A percentile compares a stretch with the other conserved stretches of the same genome.
These are phyloP conservation scores for Pleuronectes platessa DNA, from an alignment of 2,113 vertebrate species.

Conservation along the genomic window DNA sequence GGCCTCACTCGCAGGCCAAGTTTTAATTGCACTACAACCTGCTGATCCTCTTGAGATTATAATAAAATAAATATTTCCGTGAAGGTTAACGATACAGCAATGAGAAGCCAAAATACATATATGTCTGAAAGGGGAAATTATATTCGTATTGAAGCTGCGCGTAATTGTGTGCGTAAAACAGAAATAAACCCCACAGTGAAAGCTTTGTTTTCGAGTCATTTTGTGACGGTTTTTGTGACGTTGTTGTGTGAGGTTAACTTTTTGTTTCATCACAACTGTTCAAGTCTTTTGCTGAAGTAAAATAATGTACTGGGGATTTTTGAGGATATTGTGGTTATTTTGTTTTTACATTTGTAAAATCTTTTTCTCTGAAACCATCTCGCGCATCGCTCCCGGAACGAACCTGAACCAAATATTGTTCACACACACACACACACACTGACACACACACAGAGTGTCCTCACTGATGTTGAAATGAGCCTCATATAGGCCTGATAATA, in stretches of 20 bases:
- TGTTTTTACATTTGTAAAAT: background rate
- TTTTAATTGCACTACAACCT: conserved; percentile 54
- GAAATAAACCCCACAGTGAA: conserved; percentile 6
- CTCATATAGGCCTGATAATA: background rate
- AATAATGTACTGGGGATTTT: background rate
- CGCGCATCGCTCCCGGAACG: conserved; percentile 20
- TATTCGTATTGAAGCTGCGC: background rate
- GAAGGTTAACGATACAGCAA: conserved; percentile 25
- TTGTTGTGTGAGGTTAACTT: conserved; percentile 18
- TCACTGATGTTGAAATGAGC: background rate
- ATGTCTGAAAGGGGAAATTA: background rate
- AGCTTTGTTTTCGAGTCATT: conserved; percentile 38
- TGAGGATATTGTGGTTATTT: background rate
- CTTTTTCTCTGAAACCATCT: background rate
- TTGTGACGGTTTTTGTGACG: conserved; percentile 42
- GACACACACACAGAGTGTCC: background rate
- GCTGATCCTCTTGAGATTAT: conserved; percentile 42
- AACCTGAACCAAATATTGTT: background rate
- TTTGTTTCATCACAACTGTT: conserved; percentile 1
- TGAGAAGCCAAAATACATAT: conserved; percentile 7
- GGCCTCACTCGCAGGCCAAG: conserved; percentile 66
- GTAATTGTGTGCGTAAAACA: conserved; percentile 21
- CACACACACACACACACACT: background rate
- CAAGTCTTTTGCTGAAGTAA: background rate
- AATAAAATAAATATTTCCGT: conserved; percentile 11